Evolutionary conservation across 2,113 vertebrate genomes (phyloP).

Genomic region (Chlorodrepanis virens): DNA sequence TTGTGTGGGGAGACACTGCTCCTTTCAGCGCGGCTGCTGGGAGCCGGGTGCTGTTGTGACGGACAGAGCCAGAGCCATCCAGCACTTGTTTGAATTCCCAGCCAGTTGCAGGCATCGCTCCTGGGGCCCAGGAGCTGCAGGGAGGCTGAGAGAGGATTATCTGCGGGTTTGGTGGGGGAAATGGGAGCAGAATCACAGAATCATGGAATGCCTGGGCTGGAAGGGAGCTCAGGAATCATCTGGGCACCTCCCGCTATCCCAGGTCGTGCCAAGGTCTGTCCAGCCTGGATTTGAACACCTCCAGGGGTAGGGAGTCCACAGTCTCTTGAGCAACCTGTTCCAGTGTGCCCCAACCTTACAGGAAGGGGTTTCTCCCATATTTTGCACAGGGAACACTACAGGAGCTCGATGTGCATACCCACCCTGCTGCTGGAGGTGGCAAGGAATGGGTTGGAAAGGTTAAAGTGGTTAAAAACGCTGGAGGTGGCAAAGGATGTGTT

Average conservation of each 20-base stretch:
- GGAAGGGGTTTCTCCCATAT: not conserved
- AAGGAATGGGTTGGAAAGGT: not conserved
- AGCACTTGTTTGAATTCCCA: slow-evolving; percentile 68
- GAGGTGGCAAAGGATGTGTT: not conserved
- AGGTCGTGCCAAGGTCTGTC: not conserved
- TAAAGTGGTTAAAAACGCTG: not conserved
- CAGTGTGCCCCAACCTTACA: not conserved
- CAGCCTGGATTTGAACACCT: not conserved
- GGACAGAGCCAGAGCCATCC: slow-evolving; percentile 59
- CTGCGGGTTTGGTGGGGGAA: not conserved
- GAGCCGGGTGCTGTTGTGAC: slow-evolving; percentile 69
- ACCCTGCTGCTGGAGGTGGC: not conserved
- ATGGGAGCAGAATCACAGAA: accelerated
- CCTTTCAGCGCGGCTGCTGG: slow-evolving; percentile 79
- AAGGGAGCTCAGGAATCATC: not conserved
- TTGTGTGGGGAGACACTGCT: slow-evolving; percentile 74
- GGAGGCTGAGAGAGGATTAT: not conserved
- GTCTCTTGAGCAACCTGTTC: not conserved
- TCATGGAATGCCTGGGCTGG: accelerated
- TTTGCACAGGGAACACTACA: no score
- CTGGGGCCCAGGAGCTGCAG: not conserved
- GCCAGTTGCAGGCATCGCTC: slow-evolving; percentile 70
- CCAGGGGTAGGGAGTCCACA: not conserved
- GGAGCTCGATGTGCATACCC: not conserved
- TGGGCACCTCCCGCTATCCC: accelerated